Evolutionary conservation across 2,113 vertebrate genomes (phyloP), one percentile per base, ranked within the genome.

Genomic region (Clarias batrachus): DNA sequence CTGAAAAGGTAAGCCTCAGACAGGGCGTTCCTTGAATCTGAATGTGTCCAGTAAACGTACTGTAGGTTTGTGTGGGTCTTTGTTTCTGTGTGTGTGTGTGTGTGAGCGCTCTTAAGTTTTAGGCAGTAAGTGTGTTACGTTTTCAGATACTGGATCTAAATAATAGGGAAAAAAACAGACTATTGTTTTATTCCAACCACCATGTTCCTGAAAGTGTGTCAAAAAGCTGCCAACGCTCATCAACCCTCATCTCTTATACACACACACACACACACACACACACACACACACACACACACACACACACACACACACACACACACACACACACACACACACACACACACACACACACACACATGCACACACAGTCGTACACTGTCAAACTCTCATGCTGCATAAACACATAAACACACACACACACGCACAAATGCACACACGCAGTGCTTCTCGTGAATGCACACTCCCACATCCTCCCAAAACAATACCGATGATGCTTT

Each of bases 401-500:
- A 84, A 37, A 84, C 85, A 73, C 27, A 19, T 56, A 76, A 25
- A 33, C 84, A 54, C 76, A 66, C 84, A 41, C 41, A 41, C 41
- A 41, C 41, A 48, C 62, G 37, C 80, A 82, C 88, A 86, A 19
- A 84, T 76, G 63, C 56, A 48, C 80, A 65, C 60, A 83, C 84
- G 86, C 91, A 81, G 80, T 62, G 71, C 86, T 90, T 80, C 84
- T 86, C 80, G 62, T 66, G 41, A 88, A 88, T 90, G 60, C 73
- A 59, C 90, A 73, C 88, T 52, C 85, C 63, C 90, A 87, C 66
- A 88, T 88, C 94, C 90, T 91, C 90, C 85, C 84, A 90, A 92
- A 95, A 93, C 93, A 93, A 93, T 93, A 91, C 93, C 91, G 90
- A 93, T 90, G 88, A 91, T 94, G 94, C 93, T 94, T 95, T 96